A percentile compares a stretch with the other conserved stretches of the same genome.
These are phyloP conservation scores for Rhamnusium bicolor DNA, from an alignment of 2,888 invertebrate genomes.

Conservation along the genomic window DNA sequence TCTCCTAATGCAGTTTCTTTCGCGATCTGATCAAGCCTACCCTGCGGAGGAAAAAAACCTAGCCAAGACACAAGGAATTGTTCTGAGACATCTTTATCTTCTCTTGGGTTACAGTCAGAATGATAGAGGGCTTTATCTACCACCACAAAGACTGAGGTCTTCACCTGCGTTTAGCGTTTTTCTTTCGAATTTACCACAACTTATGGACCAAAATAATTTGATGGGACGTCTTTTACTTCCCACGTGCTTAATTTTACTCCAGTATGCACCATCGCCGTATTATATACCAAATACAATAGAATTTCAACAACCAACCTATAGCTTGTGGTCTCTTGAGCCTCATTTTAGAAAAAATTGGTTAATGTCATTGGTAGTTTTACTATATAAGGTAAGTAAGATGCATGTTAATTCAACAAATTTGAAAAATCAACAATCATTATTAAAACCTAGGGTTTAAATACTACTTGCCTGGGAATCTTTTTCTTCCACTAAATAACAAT, in stretches of 20 bases:
- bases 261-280: constrained; percentile 88
- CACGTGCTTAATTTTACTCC: constrained; percentile 85
- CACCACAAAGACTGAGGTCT: constrained; percentile 87
- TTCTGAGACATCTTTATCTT: constrained; percentile 92
- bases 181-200: constrained; percentile 92
- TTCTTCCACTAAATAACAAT: too few species aligned
- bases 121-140: constrained; percentile 93
- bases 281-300: constrained; percentile 72
- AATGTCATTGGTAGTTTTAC: constrained; percentile 90
- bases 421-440: not conserved
- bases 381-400: constrained; percentile 86
- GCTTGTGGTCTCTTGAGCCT: constrained; percentile 90
- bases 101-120: constrained; percentile 93
- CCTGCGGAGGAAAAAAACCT: constrained; percentile 90
- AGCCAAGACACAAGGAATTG: constrained; percentile 87
- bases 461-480: too few species aligned
- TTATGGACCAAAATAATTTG: constrained; percentile 95
- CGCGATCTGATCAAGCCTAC: constrained; percentile 85
- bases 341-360: constrained; percentile 94
- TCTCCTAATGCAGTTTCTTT: constrained; percentile 97
- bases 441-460: too few species aligned
- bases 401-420: not conserved
- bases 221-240: constrained; percentile 93
- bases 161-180: constrained; percentile 98
- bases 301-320: constrained; percentile 83